A percentile compares a stretch with the other conserved stretches of the same genome.
Evolutionary conservation across 1,140 invertebrate species (phyloP).

Genomic region (Tribolium madens): DNA sequence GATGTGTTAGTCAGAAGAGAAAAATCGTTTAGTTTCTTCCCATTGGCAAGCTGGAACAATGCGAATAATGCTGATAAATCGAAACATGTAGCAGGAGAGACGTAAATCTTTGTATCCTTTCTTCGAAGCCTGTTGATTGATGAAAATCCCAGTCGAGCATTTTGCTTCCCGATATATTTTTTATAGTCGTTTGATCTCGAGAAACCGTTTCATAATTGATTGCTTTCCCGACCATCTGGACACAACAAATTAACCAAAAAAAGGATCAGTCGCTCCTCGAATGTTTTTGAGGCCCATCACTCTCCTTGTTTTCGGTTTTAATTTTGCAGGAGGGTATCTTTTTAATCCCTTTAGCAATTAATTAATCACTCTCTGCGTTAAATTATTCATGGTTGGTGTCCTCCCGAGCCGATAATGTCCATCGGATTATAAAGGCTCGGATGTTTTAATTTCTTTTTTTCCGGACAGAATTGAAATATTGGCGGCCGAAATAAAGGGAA

Average conservation of each 20-base stretch:
- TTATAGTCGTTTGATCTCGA: conserved; percentile 5
- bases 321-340: conserved; percentile 3
- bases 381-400: conserved; percentile 24
- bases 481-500: conserved; percentile 15
- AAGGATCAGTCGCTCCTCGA: background rate
- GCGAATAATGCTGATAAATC: conserved; percentile 32
- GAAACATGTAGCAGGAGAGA: conserved; percentile 20
- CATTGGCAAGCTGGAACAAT: background rate
- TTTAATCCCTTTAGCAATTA: conserved; percentile 7
- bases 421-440: background rate
- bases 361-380: conserved; percentile 14
- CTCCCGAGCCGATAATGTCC: conserved; percentile 8
- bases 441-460: conserved; percentile 38
- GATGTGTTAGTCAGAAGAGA: background rate
- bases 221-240: background rate
- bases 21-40: background rate
- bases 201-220: conserved; percentile 1
- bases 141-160: conserved; percentile 26
- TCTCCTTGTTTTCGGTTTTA: background rate
- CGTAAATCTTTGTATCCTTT: conserved; percentile 32
- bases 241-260: conserved; percentile 2
- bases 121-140: conserved; percentile 10
- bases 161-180: conserved; percentile 30
- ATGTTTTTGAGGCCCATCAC: background rate
- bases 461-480: conserved; percentile 16